Conservation (phyloP, 2,797 vertebrate species). For the Tadarida brasiliensis region DNA sequence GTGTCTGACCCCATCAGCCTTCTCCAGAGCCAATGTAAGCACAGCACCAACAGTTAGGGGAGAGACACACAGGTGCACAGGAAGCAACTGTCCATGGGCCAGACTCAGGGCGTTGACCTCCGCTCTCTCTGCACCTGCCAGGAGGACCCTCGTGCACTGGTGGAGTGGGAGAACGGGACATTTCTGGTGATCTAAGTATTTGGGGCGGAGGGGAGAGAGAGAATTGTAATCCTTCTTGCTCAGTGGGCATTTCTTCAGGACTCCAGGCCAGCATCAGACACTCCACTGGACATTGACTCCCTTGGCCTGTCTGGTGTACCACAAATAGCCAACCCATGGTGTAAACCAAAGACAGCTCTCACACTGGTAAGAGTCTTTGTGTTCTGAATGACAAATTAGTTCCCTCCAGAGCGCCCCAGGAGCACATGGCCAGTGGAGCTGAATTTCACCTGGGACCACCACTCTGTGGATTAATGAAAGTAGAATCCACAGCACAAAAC, state of each 20-base stretch:
- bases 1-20: not conserved
- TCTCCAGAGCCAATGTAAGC: not conserved
- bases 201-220: no score
- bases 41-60: not conserved
- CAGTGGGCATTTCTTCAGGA: not conserved
- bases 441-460: conserved; percentile 82
- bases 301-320: not conserved
- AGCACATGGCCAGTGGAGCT: conserved; percentile 66
- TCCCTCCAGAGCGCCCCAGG: conserved; percentile 57
- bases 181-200: not conserved
- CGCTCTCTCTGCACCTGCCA: not conserved
- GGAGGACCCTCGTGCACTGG: not conserved
- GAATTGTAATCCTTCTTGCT: not conserved
- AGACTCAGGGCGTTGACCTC: not conserved
- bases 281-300: not conserved
- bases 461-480: conserved; percentile 81
- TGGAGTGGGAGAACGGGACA: fast-evolving
- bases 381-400: conserved; percentile 79
- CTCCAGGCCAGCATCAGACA: not conserved
- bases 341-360: conserved; percentile 49
- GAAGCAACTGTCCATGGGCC: not conserved
- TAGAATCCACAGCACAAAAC: conserved; percentile 70
- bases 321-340: not conserved
- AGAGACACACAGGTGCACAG: not conserved
- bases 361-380: conserved; percentile 66